Evolutionary conservation across 2,888 invertebrate genomes (phyloP).

Genomic region (Drosophila neotestacea): DNA sequence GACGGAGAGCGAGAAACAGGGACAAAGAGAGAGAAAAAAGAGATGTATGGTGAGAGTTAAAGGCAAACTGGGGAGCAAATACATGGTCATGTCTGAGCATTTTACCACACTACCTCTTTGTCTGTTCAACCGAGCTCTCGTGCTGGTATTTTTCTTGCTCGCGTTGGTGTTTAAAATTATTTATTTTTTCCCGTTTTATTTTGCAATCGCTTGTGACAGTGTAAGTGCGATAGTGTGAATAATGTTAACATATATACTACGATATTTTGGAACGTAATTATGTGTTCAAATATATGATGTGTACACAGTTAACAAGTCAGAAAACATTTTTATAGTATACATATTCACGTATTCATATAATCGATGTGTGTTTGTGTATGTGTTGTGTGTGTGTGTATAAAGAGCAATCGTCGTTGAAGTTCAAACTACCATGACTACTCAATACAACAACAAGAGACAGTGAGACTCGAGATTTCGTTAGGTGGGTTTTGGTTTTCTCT

Average conservation of each 20-base stretch:
- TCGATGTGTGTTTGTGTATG: slow-evolving; percentile 59
- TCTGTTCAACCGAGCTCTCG: slow-evolving; percentile 69
- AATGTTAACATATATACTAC: slow-evolving; percentile 35
- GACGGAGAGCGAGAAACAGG: slow-evolving; percentile 13
- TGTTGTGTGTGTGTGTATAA: slow-evolving; percentile 51
- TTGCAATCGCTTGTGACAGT: slow-evolving; percentile 44
- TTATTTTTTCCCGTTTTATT: slow-evolving; percentile 56
- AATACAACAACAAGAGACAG: slow-evolving; percentile 75
- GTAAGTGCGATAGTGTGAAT: slow-evolving; percentile 37
- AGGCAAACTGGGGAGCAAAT: slow-evolving; percentile 51
- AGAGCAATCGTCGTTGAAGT: slow-evolving; percentile 71
- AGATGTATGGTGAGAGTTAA: slow-evolving; percentile 35
- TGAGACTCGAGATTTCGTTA: slow-evolving; percentile 43
- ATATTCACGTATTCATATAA: slow-evolving; percentile 73
- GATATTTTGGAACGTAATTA: slow-evolving; percentile 40
- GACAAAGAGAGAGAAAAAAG: slow-evolving; percentile 33
- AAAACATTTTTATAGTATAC: slow-evolving; percentile 69
- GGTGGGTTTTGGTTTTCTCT: slow-evolving; percentile 60
- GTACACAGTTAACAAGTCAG: slow-evolving; percentile 46
- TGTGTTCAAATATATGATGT: slow-evolving; percentile 12
- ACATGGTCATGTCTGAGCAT: slow-evolving; percentile 59
- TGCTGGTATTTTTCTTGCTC: slow-evolving; percentile 62
- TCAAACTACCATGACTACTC: slow-evolving; percentile 76
- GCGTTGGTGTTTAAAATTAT: slow-evolving; percentile 68
- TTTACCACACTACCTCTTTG: slow-evolving; percentile 74